phyloP scores from a whole-genome alignment of 2,113 vertebrate species.

The Chinchilla lanigera region DNA sequence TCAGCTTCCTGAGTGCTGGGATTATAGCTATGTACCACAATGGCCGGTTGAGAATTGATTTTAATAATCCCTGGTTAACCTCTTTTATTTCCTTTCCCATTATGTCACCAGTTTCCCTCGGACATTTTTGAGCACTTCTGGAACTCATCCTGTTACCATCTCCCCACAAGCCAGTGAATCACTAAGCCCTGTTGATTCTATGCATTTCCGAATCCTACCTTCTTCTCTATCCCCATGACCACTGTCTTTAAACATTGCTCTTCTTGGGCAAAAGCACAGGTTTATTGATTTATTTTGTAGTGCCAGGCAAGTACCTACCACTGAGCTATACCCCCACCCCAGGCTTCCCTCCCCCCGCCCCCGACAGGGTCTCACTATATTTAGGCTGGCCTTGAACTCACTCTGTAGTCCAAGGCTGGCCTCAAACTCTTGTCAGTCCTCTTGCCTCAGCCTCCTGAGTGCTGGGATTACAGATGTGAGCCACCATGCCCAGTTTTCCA shows the following conservation, averaged over 20 bases:
- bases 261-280: neutral
- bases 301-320: neutral
- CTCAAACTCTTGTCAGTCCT: too few species aligned
- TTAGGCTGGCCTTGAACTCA: neutral
- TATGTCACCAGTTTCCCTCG: neutral
- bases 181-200: conserved; percentile 11
- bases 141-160: neutral
- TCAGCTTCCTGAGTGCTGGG: neutral
- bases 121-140: neutral
- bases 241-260: neutral
- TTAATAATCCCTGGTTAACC: neutral
- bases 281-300: neutral
- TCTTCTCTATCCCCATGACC: neutral
- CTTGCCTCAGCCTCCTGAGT: too few species aligned
- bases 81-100: conserved; percentile 34
- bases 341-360: too few species aligned
- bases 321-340: too few species aligned
- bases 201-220: neutral
- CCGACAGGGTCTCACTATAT: too few species aligned
- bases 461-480: neutral
- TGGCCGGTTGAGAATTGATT: neutral
- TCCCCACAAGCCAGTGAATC: neutral
- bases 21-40: neutral
- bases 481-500: neutral
- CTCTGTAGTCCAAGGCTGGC: neutral